These are phyloP conservation scores for Acrobasis suavella DNA, from an alignment of 2,888 invertebrate species.

Conservation along the genomic window DNA sequence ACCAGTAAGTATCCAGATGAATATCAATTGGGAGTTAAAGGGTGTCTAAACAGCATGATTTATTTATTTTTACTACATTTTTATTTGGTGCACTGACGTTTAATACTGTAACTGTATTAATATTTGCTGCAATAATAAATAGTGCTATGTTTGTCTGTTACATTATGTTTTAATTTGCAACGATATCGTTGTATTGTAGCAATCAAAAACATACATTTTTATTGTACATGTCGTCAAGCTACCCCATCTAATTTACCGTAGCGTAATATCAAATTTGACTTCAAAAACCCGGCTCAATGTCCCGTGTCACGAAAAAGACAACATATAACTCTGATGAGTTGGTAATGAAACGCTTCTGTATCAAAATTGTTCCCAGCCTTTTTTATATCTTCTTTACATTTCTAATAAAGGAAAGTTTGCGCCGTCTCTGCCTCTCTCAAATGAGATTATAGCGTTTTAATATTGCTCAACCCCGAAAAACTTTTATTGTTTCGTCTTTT, in stretches of 20 bases:
- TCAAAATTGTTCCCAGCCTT: conserved; percentile 59
- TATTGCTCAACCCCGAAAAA: conserved; percentile 66
- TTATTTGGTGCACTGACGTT: conserved; percentile 28
- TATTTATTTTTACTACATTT: conserved; percentile 26
- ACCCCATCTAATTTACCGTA: conserved; percentile 51
- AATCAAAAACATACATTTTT: conserved; percentile 42
- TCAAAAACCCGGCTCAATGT: conserved; percentile 36
- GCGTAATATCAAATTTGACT: conserved; percentile 60
- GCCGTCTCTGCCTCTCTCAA: conserved; percentile 51
- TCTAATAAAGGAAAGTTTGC: conserved; percentile 66
- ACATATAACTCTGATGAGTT: conserved; percentile 60
- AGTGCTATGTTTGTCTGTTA: conserved; percentile 13
- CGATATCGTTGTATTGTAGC: conserved; percentile 35
- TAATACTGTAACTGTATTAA: conserved; percentile 21
- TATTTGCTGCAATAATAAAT: conserved; percentile 20
- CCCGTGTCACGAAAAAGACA: conserved; percentile 43
- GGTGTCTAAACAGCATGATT: conserved; percentile 37
- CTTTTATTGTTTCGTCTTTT: conserved; percentile 72
- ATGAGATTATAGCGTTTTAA: conserved; percentile 76
- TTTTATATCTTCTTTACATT: conserved; percentile 59
- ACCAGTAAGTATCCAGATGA: conserved; percentile 82
- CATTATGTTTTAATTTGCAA: conserved; percentile 16
- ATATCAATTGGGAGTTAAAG: conserved; percentile 30
- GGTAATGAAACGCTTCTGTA: conserved; percentile 65
- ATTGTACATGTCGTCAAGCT: conserved; percentile 42